A percentile compares a stretch with the other conserved stretches of the same genome.
phyloP scores from a whole-genome alignment of 2,888 invertebrate genomes.

The Lapara coniferarum region DNA sequence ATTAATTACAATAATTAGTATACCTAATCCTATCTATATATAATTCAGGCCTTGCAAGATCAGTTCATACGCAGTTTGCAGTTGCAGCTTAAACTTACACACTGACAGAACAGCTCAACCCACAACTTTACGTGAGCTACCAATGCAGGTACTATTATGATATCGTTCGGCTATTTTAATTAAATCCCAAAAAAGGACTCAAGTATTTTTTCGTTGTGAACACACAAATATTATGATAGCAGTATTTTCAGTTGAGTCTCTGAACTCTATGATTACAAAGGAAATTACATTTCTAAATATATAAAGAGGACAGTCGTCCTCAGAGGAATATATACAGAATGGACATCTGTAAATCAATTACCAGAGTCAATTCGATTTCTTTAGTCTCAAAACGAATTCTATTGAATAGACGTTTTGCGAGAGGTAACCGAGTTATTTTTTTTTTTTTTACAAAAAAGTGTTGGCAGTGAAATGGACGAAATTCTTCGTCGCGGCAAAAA shows the following conservation, averaged over 20 bases:
- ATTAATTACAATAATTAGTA: too few species aligned
- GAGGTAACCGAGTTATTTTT: slow-evolving; percentile 36
- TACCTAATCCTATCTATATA: too few species aligned
- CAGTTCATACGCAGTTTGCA: too few species aligned
- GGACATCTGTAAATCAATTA: slow-evolving; percentile 53
- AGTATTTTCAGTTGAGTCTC: background rate
- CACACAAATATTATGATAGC: too few species aligned
- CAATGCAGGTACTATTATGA: too few species aligned
- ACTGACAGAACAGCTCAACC: too few species aligned
- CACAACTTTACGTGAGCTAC: too few species aligned
- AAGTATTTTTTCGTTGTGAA: too few species aligned
- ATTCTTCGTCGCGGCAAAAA: slow-evolving; percentile 9
- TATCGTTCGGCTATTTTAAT: too few species aligned
- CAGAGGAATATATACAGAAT: slow-evolving; percentile 33
- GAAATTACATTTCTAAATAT: slow-evolving; percentile 31
- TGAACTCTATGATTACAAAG: slow-evolving; percentile 10
- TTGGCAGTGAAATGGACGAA: slow-evolving; percentile 9
- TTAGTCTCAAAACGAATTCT: slow-evolving; percentile 50
- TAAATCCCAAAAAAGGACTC: too few species aligned
- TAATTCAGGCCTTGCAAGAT: too few species aligned
- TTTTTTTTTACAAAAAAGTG: slow-evolving; percentile 29
- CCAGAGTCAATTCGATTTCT: slow-evolving; percentile 53
- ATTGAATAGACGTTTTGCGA: slow-evolving; percentile 45
- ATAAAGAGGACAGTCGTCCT: slow-evolving; percentile 30
- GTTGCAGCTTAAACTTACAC: too few species aligned